Percentiles rank a stretch among this genome's conserved stretches.
Conservation (phyloP, 2,113 vertebrate species). For the Rhodinocichla rosea region DNA sequence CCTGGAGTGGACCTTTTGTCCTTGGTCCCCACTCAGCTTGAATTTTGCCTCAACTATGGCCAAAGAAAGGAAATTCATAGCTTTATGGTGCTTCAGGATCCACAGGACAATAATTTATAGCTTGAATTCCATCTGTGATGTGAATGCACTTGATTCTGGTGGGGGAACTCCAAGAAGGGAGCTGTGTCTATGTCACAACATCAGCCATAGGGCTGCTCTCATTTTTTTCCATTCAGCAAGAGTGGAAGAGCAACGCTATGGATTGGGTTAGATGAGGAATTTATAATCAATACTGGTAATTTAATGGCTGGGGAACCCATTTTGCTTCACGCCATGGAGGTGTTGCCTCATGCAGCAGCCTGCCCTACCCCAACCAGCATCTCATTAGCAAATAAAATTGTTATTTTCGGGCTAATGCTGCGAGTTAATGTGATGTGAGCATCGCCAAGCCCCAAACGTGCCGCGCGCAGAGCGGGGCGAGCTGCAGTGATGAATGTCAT, state of each 20-base stretch:
- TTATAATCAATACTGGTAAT: accelerated
- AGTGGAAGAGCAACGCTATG: background rate
- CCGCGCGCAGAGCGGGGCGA: background rate
- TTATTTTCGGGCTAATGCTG: slow-evolving; percentile 21
- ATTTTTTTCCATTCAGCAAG: accelerated
- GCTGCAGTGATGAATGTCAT: slow-evolving; percentile 31
- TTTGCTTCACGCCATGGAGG: background rate
- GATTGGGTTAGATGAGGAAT: background rate
- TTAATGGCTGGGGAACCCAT: background rate
- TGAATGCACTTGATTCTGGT: background rate
- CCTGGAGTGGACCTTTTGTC: background rate
- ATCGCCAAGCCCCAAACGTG: background rate
- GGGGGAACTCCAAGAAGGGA: background rate
- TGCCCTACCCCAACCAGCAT: background rate
- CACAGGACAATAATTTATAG: background rate
- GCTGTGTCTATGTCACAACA: accelerated
- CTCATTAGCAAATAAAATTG: slow-evolving; percentile 59
- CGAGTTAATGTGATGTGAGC: background rate
- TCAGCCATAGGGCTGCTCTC: background rate
- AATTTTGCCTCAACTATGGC: background rate
- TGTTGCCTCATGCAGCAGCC: background rate
- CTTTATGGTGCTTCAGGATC: background rate
- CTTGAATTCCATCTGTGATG: background rate
- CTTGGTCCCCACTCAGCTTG: background rate
- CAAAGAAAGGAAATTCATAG: background rate